phyloP scores from a whole-genome alignment of 2,888 invertebrate genomes.

The Tipula helvola region DNA sequence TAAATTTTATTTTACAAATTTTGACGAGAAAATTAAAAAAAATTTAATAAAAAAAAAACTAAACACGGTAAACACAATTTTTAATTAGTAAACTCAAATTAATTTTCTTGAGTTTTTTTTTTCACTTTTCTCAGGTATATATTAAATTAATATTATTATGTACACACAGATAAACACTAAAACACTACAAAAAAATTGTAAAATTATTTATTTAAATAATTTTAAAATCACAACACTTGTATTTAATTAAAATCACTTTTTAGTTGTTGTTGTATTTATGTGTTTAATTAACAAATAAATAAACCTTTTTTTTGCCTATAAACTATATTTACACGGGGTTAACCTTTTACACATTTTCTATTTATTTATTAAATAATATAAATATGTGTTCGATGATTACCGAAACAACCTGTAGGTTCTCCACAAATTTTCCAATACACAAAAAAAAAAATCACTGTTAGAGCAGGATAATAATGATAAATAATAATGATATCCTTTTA shows the following conservation, averaged over 20 bases:
- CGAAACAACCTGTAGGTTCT: neutral
- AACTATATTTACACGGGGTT: neutral
- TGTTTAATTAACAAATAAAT: neutral
- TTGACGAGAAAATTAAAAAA: neutral
- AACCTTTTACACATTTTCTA: neutral
- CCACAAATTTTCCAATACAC: neutral
- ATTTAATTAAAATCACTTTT: neutral
- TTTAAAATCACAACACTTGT: slow-evolving; percentile 6
- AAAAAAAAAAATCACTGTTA: neutral
- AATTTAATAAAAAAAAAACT: neutral
- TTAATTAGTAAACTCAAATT: neutral
- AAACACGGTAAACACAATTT: neutral
- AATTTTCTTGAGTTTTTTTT: neutral
- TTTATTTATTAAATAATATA: neutral
- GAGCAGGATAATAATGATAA: neutral
- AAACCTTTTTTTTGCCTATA: neutral
- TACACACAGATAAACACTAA: neutral
- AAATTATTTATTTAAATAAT: neutral
- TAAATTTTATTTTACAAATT: slow-evolving; percentile 26
- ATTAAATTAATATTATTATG: neutral
- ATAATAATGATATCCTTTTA: neutral
- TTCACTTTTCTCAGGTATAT: neutral
- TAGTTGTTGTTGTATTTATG: neutral
- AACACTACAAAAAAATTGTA: neutral
- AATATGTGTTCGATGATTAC: neutral